A percentile compares a stretch with the other conserved stretches of the same genome.
Evolutionary conservation across 2,113 vertebrate species (phyloP).

Genomic region (Melospiza georgiana): DNA sequence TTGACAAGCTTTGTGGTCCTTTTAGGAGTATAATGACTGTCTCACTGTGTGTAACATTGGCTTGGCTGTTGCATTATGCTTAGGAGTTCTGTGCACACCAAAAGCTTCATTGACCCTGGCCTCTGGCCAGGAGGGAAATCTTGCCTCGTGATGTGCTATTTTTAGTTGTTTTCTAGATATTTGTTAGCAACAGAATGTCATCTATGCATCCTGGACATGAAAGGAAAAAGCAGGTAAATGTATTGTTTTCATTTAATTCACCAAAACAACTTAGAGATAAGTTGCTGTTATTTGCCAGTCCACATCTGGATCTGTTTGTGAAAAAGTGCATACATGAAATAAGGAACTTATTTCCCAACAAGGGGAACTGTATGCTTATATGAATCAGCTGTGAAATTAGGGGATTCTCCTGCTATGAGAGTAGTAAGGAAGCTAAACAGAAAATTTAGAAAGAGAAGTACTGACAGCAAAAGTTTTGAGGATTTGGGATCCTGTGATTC

Average conservation of each 20-base stretch:
- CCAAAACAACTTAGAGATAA: neutral
- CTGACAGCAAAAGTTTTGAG: neutral
- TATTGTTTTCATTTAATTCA: neutral
- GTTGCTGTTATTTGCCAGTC: neutral
- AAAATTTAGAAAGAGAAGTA: neutral
- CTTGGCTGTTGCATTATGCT: neutral
- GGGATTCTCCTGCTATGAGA: neutral
- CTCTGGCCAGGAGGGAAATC: neutral
- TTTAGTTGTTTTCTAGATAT: neutral
- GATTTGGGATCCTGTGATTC: neutral
- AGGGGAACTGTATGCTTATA: slow-evolving; percentile 21
- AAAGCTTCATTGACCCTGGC: neutral
- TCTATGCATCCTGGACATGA: neutral
- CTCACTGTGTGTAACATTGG: neutral
- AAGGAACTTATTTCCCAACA: slow-evolving; percentile 21
- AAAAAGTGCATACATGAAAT: neutral
- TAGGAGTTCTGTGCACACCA: neutral
- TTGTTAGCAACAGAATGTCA: neutral
- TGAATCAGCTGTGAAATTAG: neutral
- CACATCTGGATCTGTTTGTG: neutral
- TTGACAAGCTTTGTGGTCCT: neutral
- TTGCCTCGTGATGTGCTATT: neutral
- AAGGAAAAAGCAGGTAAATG: neutral
- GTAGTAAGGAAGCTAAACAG: slow-evolving; percentile 1
- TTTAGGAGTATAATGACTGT: neutral